phyloP scores from a whole-genome alignment of 2,888 invertebrate species.

The Euplexia lucipara region DNA sequence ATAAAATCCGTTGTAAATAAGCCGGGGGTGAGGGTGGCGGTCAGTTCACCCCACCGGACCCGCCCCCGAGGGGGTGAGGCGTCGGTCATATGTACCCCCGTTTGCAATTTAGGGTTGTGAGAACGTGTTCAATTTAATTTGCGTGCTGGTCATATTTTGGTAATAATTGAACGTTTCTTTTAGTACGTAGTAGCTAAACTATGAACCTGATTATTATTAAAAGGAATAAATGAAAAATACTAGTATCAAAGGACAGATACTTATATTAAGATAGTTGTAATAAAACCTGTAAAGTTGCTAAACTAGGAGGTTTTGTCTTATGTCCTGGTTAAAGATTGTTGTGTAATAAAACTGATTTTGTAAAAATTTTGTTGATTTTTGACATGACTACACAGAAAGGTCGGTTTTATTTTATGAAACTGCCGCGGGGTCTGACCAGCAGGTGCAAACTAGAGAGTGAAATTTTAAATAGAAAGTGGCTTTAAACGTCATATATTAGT shows the following conservation, averaged over 20 bases:
- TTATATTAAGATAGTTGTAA: too few relatives aligned
- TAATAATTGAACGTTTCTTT: conserved; percentile 4
- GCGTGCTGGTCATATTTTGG: conserved; percentile 6
- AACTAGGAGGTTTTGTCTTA: too few relatives aligned
- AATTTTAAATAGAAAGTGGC: too few relatives aligned
- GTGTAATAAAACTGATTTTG: too few relatives aligned
- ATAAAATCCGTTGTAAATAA: conserved; percentile 85
- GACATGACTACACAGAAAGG: not conserved
- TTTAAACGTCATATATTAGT: too few relatives aligned
- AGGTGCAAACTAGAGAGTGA: not conserved
- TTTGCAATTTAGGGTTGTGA: conserved; percentile 54
- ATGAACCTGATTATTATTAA: too few relatives aligned
- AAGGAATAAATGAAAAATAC: too few relatives aligned
- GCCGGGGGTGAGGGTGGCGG: conserved; percentile 79
- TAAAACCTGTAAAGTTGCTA: too few relatives aligned
- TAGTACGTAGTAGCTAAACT: too few relatives aligned
- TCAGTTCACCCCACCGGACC: conserved; percentile 81
- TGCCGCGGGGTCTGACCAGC: not conserved
- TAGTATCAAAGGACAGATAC: too few relatives aligned
- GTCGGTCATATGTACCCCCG: conserved; percentile 62
- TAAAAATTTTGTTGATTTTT: not conserved
- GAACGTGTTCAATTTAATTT: conserved; percentile 34
- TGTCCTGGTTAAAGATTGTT: too few relatives aligned
- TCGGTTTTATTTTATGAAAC: not conserved
- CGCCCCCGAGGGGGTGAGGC: conserved; percentile 69